Evolutionary conservation across 2,797 vertebrate species (phyloP).

Genomic region (Chelon auratus): DNA sequence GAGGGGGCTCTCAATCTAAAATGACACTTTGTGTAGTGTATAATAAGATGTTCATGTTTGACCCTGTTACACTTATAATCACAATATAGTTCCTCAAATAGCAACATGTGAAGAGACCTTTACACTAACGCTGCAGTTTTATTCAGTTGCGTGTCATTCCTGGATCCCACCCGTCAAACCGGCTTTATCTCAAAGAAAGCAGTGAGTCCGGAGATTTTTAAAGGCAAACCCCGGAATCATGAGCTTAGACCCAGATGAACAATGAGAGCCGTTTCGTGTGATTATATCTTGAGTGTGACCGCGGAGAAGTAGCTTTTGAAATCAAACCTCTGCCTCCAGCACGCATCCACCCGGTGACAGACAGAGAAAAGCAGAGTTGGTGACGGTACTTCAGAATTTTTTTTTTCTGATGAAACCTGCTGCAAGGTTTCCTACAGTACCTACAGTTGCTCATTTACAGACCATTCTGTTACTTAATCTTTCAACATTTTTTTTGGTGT

Average conservation of each 20-base stretch:
- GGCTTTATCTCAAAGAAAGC: too few species aligned
- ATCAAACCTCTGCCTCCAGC: not conserved
- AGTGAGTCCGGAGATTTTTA: not conserved
- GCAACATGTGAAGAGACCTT: too few species aligned
- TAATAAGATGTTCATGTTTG: too few species aligned
- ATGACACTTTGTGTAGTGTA: too few species aligned
- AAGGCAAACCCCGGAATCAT: not conserved
- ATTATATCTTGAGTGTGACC: not conserved
- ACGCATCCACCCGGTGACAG: not conserved
- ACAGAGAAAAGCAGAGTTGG: not conserved
- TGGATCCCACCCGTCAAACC: too few species aligned
- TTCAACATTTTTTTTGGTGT: not conserved
- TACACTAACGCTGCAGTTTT: too few species aligned
- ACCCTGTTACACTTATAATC: too few species aligned
- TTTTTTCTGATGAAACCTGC: slow-evolving; percentile 19
- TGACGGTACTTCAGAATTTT: slow-evolving; percentile 10
- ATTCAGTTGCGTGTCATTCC: too few species aligned
- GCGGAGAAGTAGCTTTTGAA: not conserved
- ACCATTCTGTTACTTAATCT: not conserved
- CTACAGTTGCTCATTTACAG: not conserved
- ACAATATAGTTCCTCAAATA: too few species aligned
- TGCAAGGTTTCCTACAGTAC: slow-evolving; percentile 6
- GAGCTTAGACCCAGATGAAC: not conserved
- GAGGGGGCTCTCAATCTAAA: too few species aligned
- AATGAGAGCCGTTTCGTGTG: not conserved